Evolutionary conservation across 2,797 vertebrate genomes (phyloP).

Genomic region (Rousettus madagascariensis): DNA sequence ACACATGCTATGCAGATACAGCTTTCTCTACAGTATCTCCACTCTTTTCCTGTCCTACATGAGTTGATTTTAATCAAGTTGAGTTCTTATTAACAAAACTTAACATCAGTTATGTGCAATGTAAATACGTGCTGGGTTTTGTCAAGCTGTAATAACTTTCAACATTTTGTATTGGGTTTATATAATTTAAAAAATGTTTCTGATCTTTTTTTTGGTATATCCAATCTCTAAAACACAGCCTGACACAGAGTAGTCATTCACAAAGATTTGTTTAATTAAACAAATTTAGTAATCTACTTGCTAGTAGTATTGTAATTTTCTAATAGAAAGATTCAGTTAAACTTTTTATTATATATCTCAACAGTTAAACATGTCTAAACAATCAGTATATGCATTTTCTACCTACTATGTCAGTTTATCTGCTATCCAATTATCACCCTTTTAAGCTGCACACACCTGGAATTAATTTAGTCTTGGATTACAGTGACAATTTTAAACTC

Average conservation of each 20-base stretch:
- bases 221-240: neutral
- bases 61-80: neutral
- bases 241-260: neutral
- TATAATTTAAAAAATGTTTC: neutral
- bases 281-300: neutral
- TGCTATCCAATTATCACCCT: neutral
- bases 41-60: neutral
- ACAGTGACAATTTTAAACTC: slow-evolving; percentile 5
- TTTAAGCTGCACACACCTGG: slow-evolving; percentile 35
- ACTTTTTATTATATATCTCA: neutral
- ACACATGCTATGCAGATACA: neutral
- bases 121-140: neutral
- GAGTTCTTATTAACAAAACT: neutral
- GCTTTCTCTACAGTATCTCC: neutral
- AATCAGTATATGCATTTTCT: neutral
- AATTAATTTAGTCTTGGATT: slow-evolving; percentile 46
- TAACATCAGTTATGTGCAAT: neutral
- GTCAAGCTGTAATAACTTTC: neutral
- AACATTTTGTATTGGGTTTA: neutral
- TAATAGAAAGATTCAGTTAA: neutral
- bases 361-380: neutral
- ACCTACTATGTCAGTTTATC: neutral
- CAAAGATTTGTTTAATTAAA: neutral
- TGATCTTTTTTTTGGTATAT: neutral
- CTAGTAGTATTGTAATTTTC: neutral